These are phyloP conservation scores for Toxostoma redivivum DNA, from an alignment of 2,113 vertebrate species.

Conservation along the genomic window DNA sequence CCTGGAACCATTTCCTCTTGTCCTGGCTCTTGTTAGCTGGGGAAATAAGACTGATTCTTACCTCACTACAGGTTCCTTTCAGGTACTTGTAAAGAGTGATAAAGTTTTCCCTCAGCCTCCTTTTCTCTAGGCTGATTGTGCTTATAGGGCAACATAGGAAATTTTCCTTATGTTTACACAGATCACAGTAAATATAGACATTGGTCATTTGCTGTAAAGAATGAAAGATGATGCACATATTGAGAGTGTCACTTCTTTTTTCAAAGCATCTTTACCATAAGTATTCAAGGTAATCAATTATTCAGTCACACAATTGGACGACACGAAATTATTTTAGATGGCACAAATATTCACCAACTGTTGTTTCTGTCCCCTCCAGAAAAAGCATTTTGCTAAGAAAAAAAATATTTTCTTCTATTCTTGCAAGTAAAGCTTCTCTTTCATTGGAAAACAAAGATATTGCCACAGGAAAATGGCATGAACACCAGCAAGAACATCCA, in stretches of 20 bases:
- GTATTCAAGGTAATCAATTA: not conserved
- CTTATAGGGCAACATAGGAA: not conserved
- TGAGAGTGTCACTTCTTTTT: not conserved
- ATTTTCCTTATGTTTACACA: not conserved
- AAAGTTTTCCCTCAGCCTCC: not conserved
- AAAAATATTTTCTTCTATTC: not conserved
- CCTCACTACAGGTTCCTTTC: not conserved
- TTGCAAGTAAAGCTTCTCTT: not conserved
- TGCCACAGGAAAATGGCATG: not conserved
- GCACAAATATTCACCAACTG: not conserved
- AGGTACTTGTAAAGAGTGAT: not conserved
- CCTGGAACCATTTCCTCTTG: not conserved
- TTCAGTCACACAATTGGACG: not conserved
- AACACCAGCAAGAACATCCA: not conserved
- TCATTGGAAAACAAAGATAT: not conserved
- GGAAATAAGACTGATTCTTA: not conserved
- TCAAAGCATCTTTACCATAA: not conserved
- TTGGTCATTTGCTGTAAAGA: not conserved
- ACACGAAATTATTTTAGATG: accelerated
- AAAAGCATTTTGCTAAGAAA: not conserved
- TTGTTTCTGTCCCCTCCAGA: not conserved
- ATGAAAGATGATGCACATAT: not conserved
- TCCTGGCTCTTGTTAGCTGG: not conserved
- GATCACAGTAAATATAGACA: not conserved
- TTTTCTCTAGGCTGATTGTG: not conserved